Evolutionary conservation across 53 echinoderm and acorn worm species (phyloP).

Genomic region (Mesocentrotus franciscanus): DNA sequence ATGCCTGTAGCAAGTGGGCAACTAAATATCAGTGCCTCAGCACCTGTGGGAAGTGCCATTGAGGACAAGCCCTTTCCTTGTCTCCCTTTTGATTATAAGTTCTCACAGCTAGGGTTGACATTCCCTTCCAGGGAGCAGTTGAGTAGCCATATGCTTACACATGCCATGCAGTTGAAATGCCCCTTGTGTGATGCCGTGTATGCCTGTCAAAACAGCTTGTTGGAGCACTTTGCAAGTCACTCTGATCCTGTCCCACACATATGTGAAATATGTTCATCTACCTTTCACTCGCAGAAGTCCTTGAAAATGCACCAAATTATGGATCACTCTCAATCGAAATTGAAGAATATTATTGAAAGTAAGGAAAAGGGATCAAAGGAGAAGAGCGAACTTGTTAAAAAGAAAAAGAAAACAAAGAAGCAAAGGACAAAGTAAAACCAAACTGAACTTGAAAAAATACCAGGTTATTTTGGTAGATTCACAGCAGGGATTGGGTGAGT

Average conservation of each 20-base stretch:
- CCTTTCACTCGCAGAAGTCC: neutral
- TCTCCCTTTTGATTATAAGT: neutral
- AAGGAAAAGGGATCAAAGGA: no score
- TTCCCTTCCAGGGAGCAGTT: neutral
- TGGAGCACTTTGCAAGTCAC: neutral
- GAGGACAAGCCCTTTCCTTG: neutral
- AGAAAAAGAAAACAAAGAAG: no score
- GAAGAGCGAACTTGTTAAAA: no score
- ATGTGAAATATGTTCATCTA: neutral
- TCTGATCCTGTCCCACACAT: neutral
- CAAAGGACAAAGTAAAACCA: neutral
- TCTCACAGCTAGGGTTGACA: neutral
- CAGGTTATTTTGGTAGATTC: no score
- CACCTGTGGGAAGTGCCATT: neutral
- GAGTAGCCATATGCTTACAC: neutral
- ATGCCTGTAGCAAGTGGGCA: neutral
- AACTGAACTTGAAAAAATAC: neutral
- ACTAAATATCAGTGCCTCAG: neutral
- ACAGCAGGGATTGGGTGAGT: no score
- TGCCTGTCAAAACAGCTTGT: neutral
- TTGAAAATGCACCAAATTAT: slow-evolving; percentile 1
- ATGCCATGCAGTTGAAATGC: neutral
- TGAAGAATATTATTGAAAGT: no score
- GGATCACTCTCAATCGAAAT: neutral
- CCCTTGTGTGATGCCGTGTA: neutral